Base-by-base conservation (phyloP, 2,113 vertebrate genomes). In the Myanophis thanlyinensis region DNA sequence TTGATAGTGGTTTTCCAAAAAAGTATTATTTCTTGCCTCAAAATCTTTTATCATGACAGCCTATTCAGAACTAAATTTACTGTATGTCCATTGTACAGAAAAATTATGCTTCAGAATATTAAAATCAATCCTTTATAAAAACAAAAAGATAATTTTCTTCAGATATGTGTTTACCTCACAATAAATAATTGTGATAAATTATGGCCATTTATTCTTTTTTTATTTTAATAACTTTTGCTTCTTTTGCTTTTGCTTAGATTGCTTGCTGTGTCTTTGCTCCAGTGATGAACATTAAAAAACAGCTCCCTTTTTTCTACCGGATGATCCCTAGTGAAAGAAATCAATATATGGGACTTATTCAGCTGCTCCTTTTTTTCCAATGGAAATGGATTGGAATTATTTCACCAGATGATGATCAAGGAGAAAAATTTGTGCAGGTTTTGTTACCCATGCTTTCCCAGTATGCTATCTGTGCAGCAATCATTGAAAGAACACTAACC, bases 341-440 rank as follows among this genome's bases (percentile, higher is more conserved):
- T 35, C 91, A 91, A n/a, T 87, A 87, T 46, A 40, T 3, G 25
- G 91, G 91, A 15, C n/a, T 91, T 87, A 54, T 85, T n/a, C 30
- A 49, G 3, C 91, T 91, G 1, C 53, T 91, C 25, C 53, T 62
- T 6, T n/a, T 87, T 87, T 87, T 91, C 20, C 84, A 87, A 3
- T 91, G 91, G 91, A 62, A n/a, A 35, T 91, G 90, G 90, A 25
- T 87, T 48, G 90, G 84, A 8, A 87, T 87, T n/a, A 62, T 91
- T 35, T n/a, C 53, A 87, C 59, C 90, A 62, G 84, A 91, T 87
- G 90, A 87, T 87, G 84, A 87, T 2, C 62, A 87, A 87, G 91
- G 91, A 62, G 85, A 91, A 62, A 87, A 8, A 0, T 91, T 91
- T 91, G 27, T 87, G 53, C 35, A 86, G 30, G 35, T 15, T 5